A percentile compares a stretch with the other conserved stretches of the same genome.
phyloP scores from a whole-genome alignment of 2,113 vertebrate genomes.

The Fulica atra region DNA sequence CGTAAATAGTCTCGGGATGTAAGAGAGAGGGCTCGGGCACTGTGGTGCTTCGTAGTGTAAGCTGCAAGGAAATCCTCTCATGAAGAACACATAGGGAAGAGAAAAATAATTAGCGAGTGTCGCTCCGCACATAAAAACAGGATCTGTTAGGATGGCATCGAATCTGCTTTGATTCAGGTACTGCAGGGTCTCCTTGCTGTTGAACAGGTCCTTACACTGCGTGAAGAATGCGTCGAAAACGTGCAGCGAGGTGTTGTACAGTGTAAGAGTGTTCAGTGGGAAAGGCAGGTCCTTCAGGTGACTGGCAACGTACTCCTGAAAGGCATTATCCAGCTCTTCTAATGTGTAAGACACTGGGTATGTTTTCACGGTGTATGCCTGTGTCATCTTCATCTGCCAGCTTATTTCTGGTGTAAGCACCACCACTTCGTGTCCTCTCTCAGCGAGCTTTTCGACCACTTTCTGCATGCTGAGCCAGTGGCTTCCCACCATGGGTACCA shows the following conservation, averaged over 20 bases:
- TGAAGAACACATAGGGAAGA: slow-evolving; percentile 42
- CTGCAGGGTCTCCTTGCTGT: neutral
- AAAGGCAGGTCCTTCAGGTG: neutral
- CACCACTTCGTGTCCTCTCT: slow-evolving; percentile 79
- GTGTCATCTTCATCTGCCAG: slow-evolving; percentile 41
- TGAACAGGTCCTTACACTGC: slow-evolving; percentile 52
- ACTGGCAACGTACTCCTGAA: accelerated
- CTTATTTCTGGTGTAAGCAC: slow-evolving; percentile 78
- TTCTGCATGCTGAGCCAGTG: slow-evolving; percentile 88
- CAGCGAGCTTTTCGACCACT: slow-evolving; percentile 77
- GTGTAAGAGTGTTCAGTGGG: neutral
- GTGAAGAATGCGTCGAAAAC: accelerated
- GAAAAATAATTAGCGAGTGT: slow-evolving; percentile 52
- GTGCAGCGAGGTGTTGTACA: accelerated
- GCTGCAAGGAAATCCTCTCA: slow-evolving; percentile 25
- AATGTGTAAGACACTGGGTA: slow-evolving; percentile 67
- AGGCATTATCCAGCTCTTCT: slow-evolving; percentile 26
- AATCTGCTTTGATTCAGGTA: slow-evolving; percentile 54
- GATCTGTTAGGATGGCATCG: slow-evolving; percentile 64
- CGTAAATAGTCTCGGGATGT: neutral
- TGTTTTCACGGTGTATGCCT: slow-evolving; percentile 54
- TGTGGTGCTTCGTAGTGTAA: neutral
- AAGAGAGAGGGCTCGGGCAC: slow-evolving; percentile 53
- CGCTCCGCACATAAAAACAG: slow-evolving; percentile 25
- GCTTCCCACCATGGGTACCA: slow-evolving; percentile 83